A percentile compares a stretch with the other conserved stretches of the same genome.
Conservation (phyloP, 1,140 invertebrate genomes). For the Elymnias hypermnestra region DNA sequence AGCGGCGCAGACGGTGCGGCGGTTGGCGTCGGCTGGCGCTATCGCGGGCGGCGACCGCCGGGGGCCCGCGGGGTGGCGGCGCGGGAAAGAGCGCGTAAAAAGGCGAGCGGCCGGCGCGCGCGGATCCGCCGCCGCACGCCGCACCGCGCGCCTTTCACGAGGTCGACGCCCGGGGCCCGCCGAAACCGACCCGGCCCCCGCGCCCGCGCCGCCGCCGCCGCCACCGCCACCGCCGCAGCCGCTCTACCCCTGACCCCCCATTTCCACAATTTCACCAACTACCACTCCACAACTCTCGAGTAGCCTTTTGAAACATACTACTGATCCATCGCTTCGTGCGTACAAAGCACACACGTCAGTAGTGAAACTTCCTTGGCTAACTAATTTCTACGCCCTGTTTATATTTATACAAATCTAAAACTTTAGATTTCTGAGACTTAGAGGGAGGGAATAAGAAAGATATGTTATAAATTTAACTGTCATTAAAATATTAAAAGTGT, state of each 20-base stretch:
- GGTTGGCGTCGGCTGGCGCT: conserved; percentile 62
- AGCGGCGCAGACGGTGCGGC: conserved; percentile 50
- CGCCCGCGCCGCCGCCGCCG: conserved; percentile 33
- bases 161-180: conserved; percentile 63
- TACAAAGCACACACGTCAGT: too few relatives aligned
- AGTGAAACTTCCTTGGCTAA: too few relatives aligned
- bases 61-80: conserved; percentile 65
- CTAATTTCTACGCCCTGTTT: too few relatives aligned
- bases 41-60: conserved; percentile 71
- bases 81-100: conserved; percentile 70
- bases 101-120: conserved; percentile 60
- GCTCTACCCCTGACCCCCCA: conserved; percentile 31
- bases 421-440: too few relatives aligned
- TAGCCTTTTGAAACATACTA: too few relatives aligned
- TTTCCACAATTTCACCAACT: neutral
- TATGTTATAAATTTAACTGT: too few relatives aligned
- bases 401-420: too few relatives aligned
- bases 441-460: too few relatives aligned
- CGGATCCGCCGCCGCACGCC: conserved; percentile 47
- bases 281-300: conserved; percentile 17
- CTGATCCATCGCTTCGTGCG: too few relatives aligned
- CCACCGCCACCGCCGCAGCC: conserved; percentile 15
- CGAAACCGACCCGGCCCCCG: conserved; percentile 51
- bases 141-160: conserved; percentile 68
- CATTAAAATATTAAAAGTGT: too few relatives aligned